Evolutionary conservation across 2,113 vertebrate species (phyloP).

Genomic region (Brevimyrus niger): DNA sequence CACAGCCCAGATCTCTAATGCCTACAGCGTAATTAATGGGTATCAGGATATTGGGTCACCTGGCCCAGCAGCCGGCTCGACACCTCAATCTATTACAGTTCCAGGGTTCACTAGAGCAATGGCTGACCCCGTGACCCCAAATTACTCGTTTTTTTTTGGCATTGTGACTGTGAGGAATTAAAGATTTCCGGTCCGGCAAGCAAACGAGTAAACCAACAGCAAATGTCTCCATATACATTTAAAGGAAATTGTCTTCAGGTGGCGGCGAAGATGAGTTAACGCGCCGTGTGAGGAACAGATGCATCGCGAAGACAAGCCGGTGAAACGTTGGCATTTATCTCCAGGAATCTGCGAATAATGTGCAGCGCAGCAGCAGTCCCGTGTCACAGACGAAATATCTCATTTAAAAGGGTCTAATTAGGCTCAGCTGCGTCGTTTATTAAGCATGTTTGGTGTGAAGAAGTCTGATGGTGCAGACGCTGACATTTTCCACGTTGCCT

Average conservation of each 20-base stretch:
- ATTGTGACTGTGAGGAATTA: not conserved
- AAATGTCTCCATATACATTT: not conserved
- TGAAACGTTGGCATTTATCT: not conserved
- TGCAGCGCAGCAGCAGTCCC: not conserved
- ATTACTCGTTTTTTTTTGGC: not conserved
- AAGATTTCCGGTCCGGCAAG: not conserved
- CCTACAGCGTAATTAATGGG: slow-evolving; percentile 12
- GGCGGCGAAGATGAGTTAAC: not conserved
- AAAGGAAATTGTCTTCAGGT: not conserved
- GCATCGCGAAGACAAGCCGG: not conserved
- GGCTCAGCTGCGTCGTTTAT: not conserved
- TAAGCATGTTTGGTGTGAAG: not conserved
- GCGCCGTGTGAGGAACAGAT: slow-evolving; percentile 3
- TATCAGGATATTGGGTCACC: slow-evolving; percentile 11
- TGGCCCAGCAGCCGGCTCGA: not conserved
- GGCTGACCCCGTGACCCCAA: not conserved
- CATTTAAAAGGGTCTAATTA: slow-evolving; percentile 1
- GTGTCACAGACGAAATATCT: not conserved
- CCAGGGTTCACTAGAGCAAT: not conserved
- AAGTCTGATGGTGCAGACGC: not conserved
- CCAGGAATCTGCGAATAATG: not conserved
- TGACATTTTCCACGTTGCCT: not conserved
- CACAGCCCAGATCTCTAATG: not conserved
- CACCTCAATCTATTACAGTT: slow-evolving; percentile 2
- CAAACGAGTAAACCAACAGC: not conserved